Evolutionary conservation across 2,797 vertebrate genomes (phyloP).

Genomic region (Gymnopithys bicolor): DNA sequence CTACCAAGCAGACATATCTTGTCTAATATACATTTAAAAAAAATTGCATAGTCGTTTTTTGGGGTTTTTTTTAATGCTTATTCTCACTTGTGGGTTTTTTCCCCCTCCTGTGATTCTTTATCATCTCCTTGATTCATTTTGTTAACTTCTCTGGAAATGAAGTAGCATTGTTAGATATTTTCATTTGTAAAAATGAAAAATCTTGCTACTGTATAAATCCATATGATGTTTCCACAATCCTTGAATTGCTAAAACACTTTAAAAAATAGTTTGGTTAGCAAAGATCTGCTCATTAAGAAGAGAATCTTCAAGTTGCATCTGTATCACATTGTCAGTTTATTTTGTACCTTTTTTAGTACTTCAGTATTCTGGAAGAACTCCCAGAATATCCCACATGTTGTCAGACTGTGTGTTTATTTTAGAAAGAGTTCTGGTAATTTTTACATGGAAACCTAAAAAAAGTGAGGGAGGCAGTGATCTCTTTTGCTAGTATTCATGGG

Average conservation of each 20-base stretch:
- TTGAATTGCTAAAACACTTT: background rate
- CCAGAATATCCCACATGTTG: background rate
- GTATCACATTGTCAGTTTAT: background rate
- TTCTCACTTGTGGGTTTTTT: background rate
- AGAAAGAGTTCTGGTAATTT: background rate
- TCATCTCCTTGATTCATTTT: background rate
- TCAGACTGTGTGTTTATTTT: background rate
- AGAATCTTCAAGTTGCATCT: background rate
- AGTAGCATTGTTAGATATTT: background rate
- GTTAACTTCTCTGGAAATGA: background rate
- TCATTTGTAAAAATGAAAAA: background rate
- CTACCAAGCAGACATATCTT: background rate
- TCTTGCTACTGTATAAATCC: background rate
- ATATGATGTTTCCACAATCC: background rate
- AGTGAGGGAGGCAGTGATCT: background rate
- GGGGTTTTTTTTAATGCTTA: background rate
- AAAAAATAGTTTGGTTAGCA: background rate
- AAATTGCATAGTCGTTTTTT: background rate
- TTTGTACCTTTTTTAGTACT: constrained; percentile 9
- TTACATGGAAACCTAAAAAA: background rate
- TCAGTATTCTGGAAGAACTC: background rate
- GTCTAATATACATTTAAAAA: background rate
- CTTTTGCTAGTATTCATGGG: background rate
- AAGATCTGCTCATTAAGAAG: background rate
- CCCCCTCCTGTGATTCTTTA: background rate